phyloP scores from a whole-genome alignment of 2,888 invertebrate species.

The Lepidocyrtoides sp. region DNA sequence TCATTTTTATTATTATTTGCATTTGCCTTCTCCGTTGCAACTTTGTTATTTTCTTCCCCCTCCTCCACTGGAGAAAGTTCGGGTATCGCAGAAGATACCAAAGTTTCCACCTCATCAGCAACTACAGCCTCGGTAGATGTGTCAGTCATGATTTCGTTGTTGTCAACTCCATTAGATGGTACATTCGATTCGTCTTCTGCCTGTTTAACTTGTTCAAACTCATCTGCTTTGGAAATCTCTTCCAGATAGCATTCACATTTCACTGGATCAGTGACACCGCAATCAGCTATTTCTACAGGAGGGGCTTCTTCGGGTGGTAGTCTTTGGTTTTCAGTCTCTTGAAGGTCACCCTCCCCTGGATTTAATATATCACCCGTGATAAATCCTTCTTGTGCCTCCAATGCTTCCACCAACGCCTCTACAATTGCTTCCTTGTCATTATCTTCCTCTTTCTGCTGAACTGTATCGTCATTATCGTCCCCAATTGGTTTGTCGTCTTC shows the following conservation, averaged over 20 bases:
- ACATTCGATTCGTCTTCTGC: slow-evolving; percentile 61
- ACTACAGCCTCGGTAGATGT: background rate
- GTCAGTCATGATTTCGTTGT: background rate
- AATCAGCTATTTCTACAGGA: slow-evolving; percentile 27
- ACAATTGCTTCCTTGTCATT: background rate
- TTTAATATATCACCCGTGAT: slow-evolving; percentile 41
- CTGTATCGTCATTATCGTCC: background rate
- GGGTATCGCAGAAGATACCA: slow-evolving; percentile 15
- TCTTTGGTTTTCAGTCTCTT: slow-evolving; percentile 40
- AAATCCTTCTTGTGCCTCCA: slow-evolving; percentile 36
- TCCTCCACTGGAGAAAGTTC: slow-evolving; percentile 3
- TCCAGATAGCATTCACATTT: slow-evolving; percentile 80
- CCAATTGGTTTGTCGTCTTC: background rate
- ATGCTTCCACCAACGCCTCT: background rate
- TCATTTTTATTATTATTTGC: background rate
- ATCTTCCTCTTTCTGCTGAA: background rate
- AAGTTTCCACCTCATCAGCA: slow-evolving; percentile 55
- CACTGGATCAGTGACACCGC: slow-evolving; percentile 68
- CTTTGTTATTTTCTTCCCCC: slow-evolving; percentile 39
- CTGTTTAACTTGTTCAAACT: slow-evolving; percentile 56
- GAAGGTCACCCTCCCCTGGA: slow-evolving; percentile 58
- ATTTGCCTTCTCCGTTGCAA: background rate
- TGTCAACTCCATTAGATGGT: background rate
- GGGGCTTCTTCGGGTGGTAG: background rate
- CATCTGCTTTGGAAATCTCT: slow-evolving; percentile 34